Evolutionary conservation across 2,113 vertebrate genomes (phyloP).

Genomic region (Sebastes schlegelii): DNA sequence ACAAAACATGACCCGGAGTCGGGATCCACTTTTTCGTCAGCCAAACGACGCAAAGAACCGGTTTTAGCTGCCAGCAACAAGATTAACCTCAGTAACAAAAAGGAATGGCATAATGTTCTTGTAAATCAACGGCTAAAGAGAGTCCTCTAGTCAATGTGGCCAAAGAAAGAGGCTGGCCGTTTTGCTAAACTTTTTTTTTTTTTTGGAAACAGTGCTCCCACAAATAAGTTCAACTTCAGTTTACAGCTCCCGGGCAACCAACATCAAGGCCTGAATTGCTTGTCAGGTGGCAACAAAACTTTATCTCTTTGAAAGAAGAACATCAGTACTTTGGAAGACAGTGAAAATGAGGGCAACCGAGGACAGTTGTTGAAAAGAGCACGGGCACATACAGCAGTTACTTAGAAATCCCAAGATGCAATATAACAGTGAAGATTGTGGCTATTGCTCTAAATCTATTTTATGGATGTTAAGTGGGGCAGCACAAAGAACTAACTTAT

Average conservation of each 20-base stretch:
- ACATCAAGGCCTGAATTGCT: constrained; percentile 49
- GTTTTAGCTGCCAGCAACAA: constrained; percentile 50
- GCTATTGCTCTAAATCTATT: background rate
- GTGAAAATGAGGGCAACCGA: constrained; percentile 21
- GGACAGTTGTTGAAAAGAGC: background rate
- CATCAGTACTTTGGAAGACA: constrained; percentile 35
- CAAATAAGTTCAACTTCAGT: constrained; percentile 63
- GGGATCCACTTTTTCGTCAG: constrained; percentile 27
- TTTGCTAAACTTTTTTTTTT: constrained; percentile 15
- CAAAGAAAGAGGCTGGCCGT: constrained; percentile 25
- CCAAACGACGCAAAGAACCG: constrained; percentile 43
- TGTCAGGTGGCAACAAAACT: constrained; percentile 52
- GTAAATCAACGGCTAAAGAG: constrained; percentile 60
- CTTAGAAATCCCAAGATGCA: constrained; percentile 1
- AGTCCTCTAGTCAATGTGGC: constrained; percentile 47
- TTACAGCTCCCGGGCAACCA: constrained; percentile 66
- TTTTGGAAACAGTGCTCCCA: constrained; percentile 27
- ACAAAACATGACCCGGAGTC: constrained; percentile 54
- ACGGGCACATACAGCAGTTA: background rate
- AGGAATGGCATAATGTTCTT: constrained; percentile 36
- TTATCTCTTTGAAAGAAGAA: constrained; percentile 32
- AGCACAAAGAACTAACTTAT: background rate
- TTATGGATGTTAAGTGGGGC: background rate
- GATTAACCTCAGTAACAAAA: constrained; percentile 52
- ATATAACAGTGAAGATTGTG: background rate